Evolutionary conservation across 2,797 vertebrate genomes (phyloP).

Genomic region (Nasua narica): DNA sequence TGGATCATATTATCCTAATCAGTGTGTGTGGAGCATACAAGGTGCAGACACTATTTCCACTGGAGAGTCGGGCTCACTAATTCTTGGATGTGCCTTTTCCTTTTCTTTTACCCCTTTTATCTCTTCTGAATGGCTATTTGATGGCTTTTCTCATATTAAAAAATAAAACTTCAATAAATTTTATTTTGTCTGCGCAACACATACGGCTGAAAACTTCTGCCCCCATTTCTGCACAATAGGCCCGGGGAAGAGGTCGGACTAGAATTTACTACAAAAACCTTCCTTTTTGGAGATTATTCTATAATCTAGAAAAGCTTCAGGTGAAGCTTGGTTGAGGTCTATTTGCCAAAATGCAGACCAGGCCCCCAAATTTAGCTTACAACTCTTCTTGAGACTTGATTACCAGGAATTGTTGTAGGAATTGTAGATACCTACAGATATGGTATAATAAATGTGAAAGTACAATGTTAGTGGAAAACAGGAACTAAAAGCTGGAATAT

Average conservation of each 20-base stretch:
- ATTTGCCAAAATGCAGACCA: not conserved
- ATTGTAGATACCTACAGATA: not conserved
- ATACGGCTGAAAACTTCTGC: not conserved
- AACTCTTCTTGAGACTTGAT: not conserved
- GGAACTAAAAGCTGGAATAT: not conserved
- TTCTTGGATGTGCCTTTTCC: not conserved
- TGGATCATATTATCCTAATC: slow-evolving; percentile 51
- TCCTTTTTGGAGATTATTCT: slow-evolving; percentile 1
- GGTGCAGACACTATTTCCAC: slow-evolving; percentile 39
- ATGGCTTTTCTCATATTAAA: not conserved
- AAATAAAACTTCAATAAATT: not conserved
- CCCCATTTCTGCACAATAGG: not conserved
- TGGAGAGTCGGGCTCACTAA: not conserved
- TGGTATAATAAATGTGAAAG: not conserved
- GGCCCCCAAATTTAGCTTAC: not conserved
- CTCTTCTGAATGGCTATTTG: not conserved
- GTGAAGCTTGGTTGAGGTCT: not conserved
- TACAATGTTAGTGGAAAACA: not conserved
- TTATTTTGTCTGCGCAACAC: not conserved
- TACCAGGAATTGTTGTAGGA: not conserved
- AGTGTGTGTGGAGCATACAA: not conserved
- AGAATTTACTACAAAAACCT: not conserved
- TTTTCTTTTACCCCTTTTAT: slow-evolving; percentile 14
- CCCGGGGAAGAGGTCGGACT: not conserved
- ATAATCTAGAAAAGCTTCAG: not conserved